Conservation (phyloP, 2,797 vertebrate species). For the Cossypha polioptera region DNA sequence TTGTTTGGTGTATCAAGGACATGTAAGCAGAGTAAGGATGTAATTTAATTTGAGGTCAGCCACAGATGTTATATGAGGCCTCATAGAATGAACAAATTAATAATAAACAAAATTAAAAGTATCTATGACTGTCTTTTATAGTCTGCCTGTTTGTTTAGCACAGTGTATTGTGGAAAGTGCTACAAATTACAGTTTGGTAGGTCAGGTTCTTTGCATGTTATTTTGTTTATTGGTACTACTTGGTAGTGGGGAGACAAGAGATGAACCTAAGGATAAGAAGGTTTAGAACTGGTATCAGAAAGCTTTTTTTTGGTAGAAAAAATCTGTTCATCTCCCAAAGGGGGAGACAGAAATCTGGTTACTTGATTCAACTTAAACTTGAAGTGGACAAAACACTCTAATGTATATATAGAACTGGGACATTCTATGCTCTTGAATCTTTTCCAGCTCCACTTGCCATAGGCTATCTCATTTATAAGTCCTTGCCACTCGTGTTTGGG, state of each 20-base stretch:
- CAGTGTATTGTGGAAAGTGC: not conserved
- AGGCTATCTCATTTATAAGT: not conserved
- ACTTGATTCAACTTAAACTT: not conserved
- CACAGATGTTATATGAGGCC: not conserved
- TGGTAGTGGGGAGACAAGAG: not conserved
- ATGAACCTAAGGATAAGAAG: not conserved
- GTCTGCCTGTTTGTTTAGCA: not conserved
- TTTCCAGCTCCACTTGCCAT: not conserved
- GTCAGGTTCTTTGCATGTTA: not conserved
- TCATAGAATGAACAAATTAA: slow-evolving; percentile 7
- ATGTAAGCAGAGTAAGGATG: not conserved
- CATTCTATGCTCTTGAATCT: not conserved
- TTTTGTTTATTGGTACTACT: not conserved
- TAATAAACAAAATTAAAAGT: slow-evolving; percentile 37
- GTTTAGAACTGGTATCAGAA: not conserved
- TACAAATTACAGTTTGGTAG: not conserved
- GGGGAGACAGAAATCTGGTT: not conserved
- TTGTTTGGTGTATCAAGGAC: not conserved
- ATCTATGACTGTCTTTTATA: not conserved
- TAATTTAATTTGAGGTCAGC: slow-evolving; percentile 22
- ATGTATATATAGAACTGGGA: not conserved
- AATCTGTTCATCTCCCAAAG: not conserved
- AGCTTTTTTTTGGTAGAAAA: not conserved
- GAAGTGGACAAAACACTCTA: not conserved
- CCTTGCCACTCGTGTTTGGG: not conserved